Conservation (phyloP, 1,140 invertebrate species). For the Leptinotarsa undecemlineata region DNA sequence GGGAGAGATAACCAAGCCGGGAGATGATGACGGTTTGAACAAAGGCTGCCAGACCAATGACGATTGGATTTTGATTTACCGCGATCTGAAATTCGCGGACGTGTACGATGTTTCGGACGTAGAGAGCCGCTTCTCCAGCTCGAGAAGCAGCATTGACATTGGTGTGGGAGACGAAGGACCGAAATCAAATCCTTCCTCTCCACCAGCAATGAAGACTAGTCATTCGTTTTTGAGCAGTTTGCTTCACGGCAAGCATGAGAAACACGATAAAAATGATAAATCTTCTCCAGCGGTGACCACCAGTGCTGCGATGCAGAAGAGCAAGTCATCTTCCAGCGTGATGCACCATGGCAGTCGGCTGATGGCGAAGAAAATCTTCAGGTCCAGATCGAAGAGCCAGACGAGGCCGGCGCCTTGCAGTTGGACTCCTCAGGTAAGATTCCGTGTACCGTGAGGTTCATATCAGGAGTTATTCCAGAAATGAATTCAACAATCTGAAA, state of each 20-base stretch:
- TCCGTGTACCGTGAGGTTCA: neutral
- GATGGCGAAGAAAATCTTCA: conserved; percentile 81
- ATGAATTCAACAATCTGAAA: too few relatives aligned
- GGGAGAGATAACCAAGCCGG: conserved; percentile 71
- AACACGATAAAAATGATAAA: conserved; percentile 48
- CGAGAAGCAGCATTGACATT: conserved; percentile 61
- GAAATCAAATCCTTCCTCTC: conserved; percentile 53
- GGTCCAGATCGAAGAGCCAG: conserved; percentile 78
- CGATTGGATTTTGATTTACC: conserved; percentile 66
- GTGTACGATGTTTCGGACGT: conserved; percentile 39
- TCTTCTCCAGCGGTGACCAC: conserved; percentile 59
- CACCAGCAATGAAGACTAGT: conserved; percentile 58
- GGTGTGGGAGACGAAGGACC: conserved; percentile 54
- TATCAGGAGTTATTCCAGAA: too few relatives aligned
- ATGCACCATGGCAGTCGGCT: conserved; percentile 73
- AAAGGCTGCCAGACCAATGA: conserved; percentile 77
- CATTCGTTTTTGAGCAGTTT: conserved; percentile 71
- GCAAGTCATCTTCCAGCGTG: conserved; percentile 82
- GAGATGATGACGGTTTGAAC: conserved; percentile 70
- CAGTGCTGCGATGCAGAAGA: conserved; percentile 79
- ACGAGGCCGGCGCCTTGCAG: conserved; percentile 62
- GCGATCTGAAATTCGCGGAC: conserved; percentile 50
- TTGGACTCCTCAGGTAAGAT: conserved; percentile 83
- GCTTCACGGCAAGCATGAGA: conserved; percentile 62
- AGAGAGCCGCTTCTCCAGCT: conserved; percentile 59